Evolutionary conservation across 1,140 invertebrate genomes (phyloP), one percentile per base, ranked within the genome.

Genomic region (Microplitis demolitor): DNA sequence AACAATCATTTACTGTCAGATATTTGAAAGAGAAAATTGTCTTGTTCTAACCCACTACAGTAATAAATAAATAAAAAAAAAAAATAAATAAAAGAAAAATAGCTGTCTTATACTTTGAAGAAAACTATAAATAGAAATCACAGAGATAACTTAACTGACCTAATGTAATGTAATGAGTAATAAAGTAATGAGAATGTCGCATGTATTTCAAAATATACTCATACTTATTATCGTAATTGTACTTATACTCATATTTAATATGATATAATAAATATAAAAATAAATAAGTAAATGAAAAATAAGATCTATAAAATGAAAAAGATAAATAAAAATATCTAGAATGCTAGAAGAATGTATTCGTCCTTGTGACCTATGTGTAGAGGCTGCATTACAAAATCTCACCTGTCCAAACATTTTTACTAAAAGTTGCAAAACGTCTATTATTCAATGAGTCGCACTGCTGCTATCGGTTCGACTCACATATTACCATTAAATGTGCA

Each of bases 361-460:
- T 66, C 63, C 70, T 72, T 72, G 70, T 37, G 39, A 14, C 34
- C 8, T 39, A 39, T 66, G 62, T 53, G 45, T 51, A 60, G 63
- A 66, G 37, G n/a, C 63, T 56, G 51, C 31, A 45, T 72, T 72
- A 72, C 70, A 72, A 72, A 72, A 72, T 72, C 63, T 63, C 70
- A 56, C 34, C 70, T 66, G 63, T 72, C 70, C 70, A 72, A 72
- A 66, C 63, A 72, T 72, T 72, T 72, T 72, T 66, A 66, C 64
- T 56, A 62, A 14, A 6, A 66, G 35, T 72, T 72, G 70, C 70
- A 72, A 72, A 72, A 72, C 16, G 33, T 11, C 51, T 72, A 50
- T 72, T 66, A 72, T 72, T 66, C 61, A 71, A 61, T 24, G 16
- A 50, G 58, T 16, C 24, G 34, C 16, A 11, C 37, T 33, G 31